Conservation (phyloP, 2,888 invertebrate species). For the Ypsolopha sequella region DNA sequence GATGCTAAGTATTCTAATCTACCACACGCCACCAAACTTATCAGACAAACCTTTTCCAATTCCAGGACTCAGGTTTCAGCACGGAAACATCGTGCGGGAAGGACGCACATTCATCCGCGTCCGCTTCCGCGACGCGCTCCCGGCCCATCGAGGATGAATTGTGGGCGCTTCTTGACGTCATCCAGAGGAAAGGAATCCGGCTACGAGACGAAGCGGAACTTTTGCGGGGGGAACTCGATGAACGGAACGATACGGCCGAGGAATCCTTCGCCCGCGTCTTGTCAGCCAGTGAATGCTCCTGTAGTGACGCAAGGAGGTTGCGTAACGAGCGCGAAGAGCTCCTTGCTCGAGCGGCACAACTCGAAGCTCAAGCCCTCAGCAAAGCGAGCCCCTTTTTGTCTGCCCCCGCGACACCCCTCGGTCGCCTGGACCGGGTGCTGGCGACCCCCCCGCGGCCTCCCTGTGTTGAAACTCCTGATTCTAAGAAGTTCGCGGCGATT, state of each 20-base stretch:
- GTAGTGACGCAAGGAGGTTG: constrained; percentile 69
- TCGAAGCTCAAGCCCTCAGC: constrained; percentile 80
- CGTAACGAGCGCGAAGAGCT: constrained; percentile 82
- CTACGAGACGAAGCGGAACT: constrained; percentile 79
- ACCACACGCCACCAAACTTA: no score
- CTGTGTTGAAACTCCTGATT: constrained; percentile 76
- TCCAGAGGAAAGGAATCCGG: constrained; percentile 80
- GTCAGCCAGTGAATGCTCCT: constrained; percentile 27
- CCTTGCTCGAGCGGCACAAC: constrained; percentile 79
- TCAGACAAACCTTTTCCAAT: not conserved
- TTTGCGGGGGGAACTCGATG: constrained; percentile 67
- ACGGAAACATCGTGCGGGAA: constrained; percentile 89
- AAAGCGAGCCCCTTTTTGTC: constrained; percentile 47
- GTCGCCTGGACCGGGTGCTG: constrained; percentile 77
- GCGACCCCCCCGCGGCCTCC: constrained; percentile 74
- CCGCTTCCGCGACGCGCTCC: constrained; percentile 67
- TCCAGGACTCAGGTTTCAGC: constrained; percentile 86
- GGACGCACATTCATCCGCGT: constrained; percentile 77
- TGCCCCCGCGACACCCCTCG: constrained; percentile 66
- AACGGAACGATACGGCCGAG: constrained; percentile 73
- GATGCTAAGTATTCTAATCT: no score
- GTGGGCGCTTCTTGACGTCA: constrained; percentile 88
- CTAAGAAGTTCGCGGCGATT: constrained; percentile 85
- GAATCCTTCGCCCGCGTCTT: constrained; percentile 71
- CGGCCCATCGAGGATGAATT: constrained; percentile 82